Conservation (phyloP, 2,888 invertebrate species). For the Dinocampus coccinellae region DNA sequence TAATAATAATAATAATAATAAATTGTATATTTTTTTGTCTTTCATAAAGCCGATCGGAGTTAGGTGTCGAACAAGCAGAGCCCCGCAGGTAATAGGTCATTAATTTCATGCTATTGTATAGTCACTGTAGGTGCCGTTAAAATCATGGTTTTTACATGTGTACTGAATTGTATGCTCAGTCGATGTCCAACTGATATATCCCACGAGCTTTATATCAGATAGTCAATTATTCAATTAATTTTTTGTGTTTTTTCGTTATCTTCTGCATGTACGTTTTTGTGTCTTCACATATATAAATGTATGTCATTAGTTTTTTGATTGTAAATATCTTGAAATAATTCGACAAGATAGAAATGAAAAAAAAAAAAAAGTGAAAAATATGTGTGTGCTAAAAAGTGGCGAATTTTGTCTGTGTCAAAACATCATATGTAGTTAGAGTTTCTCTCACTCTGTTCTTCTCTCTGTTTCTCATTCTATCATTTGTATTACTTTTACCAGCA, state of each 20-base stretch:
- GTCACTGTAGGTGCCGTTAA: slow-evolving; percentile 55
- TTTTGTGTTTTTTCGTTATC: too few species aligned
- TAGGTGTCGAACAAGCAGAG: slow-evolving; percentile 64
- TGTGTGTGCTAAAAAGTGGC: neutral
- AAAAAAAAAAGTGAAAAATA: neutral
- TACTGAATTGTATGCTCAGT: slow-evolving; percentile 17
- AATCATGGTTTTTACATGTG: slow-evolving; percentile 43
- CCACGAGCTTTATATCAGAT: neutral
- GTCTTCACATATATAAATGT: too few species aligned
- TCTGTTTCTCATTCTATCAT: neutral
- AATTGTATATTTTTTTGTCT: slow-evolving; percentile 57
- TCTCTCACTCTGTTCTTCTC: neutral
- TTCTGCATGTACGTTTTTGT: neutral
- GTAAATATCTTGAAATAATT: neutral
- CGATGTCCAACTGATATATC: neutral
- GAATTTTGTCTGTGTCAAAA: neutral
- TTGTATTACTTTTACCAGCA: neutral
- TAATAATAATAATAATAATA: too few species aligned
- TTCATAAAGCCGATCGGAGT: slow-evolving; percentile 60
- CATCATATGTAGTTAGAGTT: neutral
- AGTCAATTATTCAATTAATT: neutral
- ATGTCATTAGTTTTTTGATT: too few species aligned
- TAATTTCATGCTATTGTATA: slow-evolving; percentile 16
- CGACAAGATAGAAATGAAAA: neutral
- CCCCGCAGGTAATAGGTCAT: slow-evolving; percentile 63